Base-by-base conservation (phyloP, 2,888 invertebrate species). In the Desoria tigrina region DNA sequence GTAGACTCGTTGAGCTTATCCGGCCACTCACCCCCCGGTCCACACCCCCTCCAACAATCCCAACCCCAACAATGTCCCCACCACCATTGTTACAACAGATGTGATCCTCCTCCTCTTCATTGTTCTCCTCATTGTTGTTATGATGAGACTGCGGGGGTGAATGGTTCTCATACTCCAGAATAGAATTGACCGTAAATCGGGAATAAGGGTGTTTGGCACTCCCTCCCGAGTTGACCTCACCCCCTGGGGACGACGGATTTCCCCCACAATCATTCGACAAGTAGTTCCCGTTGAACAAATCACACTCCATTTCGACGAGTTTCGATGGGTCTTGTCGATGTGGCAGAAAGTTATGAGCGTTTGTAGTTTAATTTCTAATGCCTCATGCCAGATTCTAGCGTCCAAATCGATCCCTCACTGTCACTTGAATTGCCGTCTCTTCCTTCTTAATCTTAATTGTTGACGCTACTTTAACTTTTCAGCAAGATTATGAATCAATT, bases 141-240 rank as follows among this genome's bases (percentile, higher is more conserved):
- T n/a, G 2, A 39, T 45, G 16, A 50, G 63, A 18, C 63, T 24
- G 53, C 53, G 6, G 53, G 7, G 7, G 11, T n/a, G n/a, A n/a
- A n/a, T n/a, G n/a, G n/a, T 3, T 57, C 24, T 57, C 66, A 54
- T 69, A 73, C 28, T 73, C 73, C 23, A 73, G 66, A 42, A 73
- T 69, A 23, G 73, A 73, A 51, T 73, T 73, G 9, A 73, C 73
- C 27, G 69, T 71, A 50, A 73, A 73, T 11, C 73, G 42, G 11
- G 73, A 69, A 53, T 65, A 73, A 2, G 73, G 66, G 23, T 55
- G 42, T 37, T 68, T 68, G 16, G 62, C 61, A 7, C 49, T 28
- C 2, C 54, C 21, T 39, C 16, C 21, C 42, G 28, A 27, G 7
- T 4, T 4, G 28, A 23, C 23, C 11, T 14, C 16, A 6, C 42